Evolutionary conservation across 1,140 invertebrate genomes (phyloP), one percentile per base, ranked within the genome.

Genomic region (Trigoniulus corallinus): DNA sequence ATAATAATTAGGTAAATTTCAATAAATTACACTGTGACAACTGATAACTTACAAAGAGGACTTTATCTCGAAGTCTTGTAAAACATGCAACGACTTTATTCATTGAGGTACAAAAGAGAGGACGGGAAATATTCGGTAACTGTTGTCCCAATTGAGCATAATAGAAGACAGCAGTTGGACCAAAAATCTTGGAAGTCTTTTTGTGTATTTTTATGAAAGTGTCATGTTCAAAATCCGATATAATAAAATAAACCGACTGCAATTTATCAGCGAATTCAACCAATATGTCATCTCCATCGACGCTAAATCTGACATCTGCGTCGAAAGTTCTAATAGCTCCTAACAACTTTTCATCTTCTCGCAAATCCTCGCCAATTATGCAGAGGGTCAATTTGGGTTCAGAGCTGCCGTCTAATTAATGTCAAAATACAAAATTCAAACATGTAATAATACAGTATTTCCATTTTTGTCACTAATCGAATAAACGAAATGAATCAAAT

Each of bases 21-120:
- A n/a, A n/a, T n/a, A n/a, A n/a, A n/a, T n/a, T n/a, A n/a, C n/a
- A n/a, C n/a, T n/a, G n/a, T n/a, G n/a, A n/a, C n/a, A n/a, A n/a
- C n/a, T n/a, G n/a, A n/a, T n/a, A 37, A 53, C 46, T 60, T 66
- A 85, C 84, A 73, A 89, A 69, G 73, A 88, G 82, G 68, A 85
- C 82, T 64, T 84, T 85, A 60, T 81, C 80, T 56, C 83, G 72
- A 65, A 93, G 89, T 48, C 88, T 87, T 41, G 85, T 89, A 70
- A 93, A 89, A 64, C 84, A 88, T 56, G 91, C 76, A 62, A 88
- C 77, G 21, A 82, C 75, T 46, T 84, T 82, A 56, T 76, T 74
- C 86, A 93, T 92, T 25, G 84, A 75, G 58, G 81, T 75, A 65
- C 82, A 86, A 67, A 82, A 93, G 58, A 91, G 73, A 50, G 88